Evolutionary conservation across 2,113 vertebrate genomes (phyloP), one percentile per base, ranked within the genome.

Genomic region (Poeciliopsis prolifica): DNA sequence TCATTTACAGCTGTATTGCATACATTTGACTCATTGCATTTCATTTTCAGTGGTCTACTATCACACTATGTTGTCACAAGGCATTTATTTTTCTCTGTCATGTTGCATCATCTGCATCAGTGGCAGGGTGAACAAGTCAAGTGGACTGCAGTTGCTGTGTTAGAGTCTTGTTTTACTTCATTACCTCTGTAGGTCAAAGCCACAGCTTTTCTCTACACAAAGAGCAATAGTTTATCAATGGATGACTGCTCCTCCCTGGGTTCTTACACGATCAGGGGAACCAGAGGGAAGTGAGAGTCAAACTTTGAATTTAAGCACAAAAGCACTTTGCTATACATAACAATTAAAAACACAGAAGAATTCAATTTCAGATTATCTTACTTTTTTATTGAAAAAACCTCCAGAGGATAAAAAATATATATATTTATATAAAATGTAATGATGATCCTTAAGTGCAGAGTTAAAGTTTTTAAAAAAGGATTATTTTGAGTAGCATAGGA

Each of bases 101-200:
- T 62, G 30, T 58, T 37, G 67, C 69, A 51, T 30, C 73, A 35
- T 17, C 31, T 62, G 60, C 29, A 63, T 78, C 77, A 51, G 2
- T 1, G 15, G 48, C 1, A 11, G 60, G 60, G 28, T 54, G 70
- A 74, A 67, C 62, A 68, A 68, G 68, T 24, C 31, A 66, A 75
- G 71, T 74, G 48, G 42, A 5, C 58, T 33, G 54, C 19, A 30
- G 51, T 48, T 69, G 24, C 6, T 69, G 40, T 68, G 30, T 30
- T 61, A 31, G 58, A 40, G 40, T 40, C 40, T 44, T 58, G 54
- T 67, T 61, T 29, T 37, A n/a, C 31, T 70, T 44, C 4, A 51
- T 26, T 30, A 70, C 44, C 15, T 48, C 42, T 29, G 40, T 22
- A 58, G 51, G 22, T 58, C 22, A 58, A 58, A 58, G 22, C 24